A percentile compares a stretch with the other conserved stretches of the same genome.
These are phyloP conservation scores for Diuraphis noxia DNA, from an alignment of 1,140 invertebrate species.

Conservation along the genomic window DNA sequence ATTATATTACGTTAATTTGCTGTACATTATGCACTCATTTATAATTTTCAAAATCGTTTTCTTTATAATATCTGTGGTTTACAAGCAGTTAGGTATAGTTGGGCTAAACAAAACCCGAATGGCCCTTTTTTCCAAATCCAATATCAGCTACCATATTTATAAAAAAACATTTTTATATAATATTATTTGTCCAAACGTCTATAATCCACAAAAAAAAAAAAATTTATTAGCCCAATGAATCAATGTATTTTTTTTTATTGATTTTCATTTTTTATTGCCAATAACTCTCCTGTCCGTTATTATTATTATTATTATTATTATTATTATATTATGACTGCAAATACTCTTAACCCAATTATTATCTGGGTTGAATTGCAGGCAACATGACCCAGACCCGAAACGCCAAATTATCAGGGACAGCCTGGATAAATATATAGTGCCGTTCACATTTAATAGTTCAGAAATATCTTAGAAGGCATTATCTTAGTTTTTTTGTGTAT, in stretches of 20 bases:
- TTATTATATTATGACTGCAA: conserved; percentile 14
- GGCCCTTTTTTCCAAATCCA: background rate
- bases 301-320: no score
- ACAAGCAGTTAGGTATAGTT: background rate
- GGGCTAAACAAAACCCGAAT: background rate
- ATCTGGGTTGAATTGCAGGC: background rate
- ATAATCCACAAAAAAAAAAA: background rate
- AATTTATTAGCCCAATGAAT: background rate
- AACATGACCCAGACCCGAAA: conserved; percentile 4
- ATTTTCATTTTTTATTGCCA: background rate
- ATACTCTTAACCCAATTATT: background rate
- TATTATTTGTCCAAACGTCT: background rate
- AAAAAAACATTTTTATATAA: background rate
- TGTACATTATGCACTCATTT: no score
- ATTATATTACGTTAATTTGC: no score
- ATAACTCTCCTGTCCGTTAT: background rate
- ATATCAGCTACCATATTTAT: background rate
- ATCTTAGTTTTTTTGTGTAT: background rate
- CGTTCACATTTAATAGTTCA: background rate
- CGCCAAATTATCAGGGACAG: conserved; percentile 2
- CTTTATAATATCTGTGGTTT: background rate
- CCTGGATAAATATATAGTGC: background rate
- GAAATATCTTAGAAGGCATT: background rate
- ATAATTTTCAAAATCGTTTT: background rate
- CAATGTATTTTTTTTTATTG: background rate